Conservation (phyloP, 1,140 invertebrate genomes). For the Streblospio benedicti region DNA sequence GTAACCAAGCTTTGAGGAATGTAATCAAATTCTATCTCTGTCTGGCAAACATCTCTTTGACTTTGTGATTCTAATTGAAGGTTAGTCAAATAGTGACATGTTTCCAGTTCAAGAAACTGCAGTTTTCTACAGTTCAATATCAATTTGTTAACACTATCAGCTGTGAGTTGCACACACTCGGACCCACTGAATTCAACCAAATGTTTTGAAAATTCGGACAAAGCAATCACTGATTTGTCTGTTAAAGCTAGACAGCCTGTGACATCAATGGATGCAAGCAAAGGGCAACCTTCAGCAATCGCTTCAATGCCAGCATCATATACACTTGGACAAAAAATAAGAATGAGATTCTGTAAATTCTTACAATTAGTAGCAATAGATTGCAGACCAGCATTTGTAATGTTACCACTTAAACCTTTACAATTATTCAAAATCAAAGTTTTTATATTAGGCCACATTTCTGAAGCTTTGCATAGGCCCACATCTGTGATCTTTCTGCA, state of each 20-base stretch:
- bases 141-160: slow-evolving; percentile 14
- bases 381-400: slow-evolving; percentile 16
- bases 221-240: slow-evolving; percentile 12
- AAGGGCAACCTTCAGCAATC: slow-evolving; percentile 11
- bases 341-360: slow-evolving; percentile 15
- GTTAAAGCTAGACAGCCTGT: slow-evolving; percentile 12
- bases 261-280: slow-evolving; percentile 11
- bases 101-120: slow-evolving; percentile 14
- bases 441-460: slow-evolving; percentile 9
- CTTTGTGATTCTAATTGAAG: slow-evolving; percentile 1
- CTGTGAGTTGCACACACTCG: slow-evolving; percentile 16
- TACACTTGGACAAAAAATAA: slow-evolving; percentile 17
- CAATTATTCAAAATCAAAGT: slow-evolving; percentile 13
- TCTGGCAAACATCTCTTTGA: background rate
- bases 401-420: slow-evolving; percentile 4
- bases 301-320: slow-evolving; percentile 13
- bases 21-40: too few relatives aligned
- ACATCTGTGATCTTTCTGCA: slow-evolving; percentile 16
- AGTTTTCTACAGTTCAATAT: slow-evolving; percentile 15
- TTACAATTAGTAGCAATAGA: slow-evolving; percentile 14
- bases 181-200: slow-evolving; percentile 13
- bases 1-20: background rate
- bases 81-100: slow-evolving; percentile 14
- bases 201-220: slow-evolving; percentile 13
- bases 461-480: slow-evolving; percentile 12